A percentile compares a stretch with the other conserved stretches of the same genome.
Evolutionary conservation across 2,113 vertebrate genomes (phyloP).

Genomic region (Megaceryle torquata): DNA sequence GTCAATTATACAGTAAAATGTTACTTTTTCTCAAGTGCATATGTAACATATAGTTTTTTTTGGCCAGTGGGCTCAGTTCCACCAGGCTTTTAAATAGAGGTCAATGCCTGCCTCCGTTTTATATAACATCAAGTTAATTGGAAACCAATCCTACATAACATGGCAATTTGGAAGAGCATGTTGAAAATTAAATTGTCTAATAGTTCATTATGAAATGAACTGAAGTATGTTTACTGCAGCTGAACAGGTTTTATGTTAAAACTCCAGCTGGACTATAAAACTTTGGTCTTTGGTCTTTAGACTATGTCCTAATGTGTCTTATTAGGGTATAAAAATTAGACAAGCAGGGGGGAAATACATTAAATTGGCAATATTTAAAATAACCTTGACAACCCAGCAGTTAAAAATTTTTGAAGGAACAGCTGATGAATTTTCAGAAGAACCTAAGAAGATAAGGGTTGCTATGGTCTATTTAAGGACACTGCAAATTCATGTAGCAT

Average conservation of each 20-base stretch:
- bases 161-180: not conserved
- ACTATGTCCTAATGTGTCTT: not conserved
- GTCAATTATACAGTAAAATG: not conserved
- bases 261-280: not conserved
- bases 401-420: not conserved
- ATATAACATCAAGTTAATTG: not conserved
- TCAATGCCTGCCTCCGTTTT: not conserved
- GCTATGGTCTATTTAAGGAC: conserved; percentile 23
- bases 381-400: not conserved
- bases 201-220: not conserved
- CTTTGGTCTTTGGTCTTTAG: not conserved
- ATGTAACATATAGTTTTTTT: not conserved
- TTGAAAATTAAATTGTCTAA: not conserved
- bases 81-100: not conserved
- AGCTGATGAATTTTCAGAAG: conserved; percentile 7
- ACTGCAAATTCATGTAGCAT: conserved; percentile 2
- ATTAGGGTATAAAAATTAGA: not conserved
- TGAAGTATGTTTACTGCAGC: not conserved
- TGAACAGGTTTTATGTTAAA: not conserved
- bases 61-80: not conserved
- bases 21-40: not conserved
- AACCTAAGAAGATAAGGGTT: not conserved
- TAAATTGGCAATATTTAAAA: not conserved
- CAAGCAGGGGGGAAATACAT: not conserved
- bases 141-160: not conserved